These are phyloP conservation scores for Catalaphyllia jardinei DNA, from an alignment of 64 coral and sea anemone genomes.

Conservation along the genomic window DNA sequence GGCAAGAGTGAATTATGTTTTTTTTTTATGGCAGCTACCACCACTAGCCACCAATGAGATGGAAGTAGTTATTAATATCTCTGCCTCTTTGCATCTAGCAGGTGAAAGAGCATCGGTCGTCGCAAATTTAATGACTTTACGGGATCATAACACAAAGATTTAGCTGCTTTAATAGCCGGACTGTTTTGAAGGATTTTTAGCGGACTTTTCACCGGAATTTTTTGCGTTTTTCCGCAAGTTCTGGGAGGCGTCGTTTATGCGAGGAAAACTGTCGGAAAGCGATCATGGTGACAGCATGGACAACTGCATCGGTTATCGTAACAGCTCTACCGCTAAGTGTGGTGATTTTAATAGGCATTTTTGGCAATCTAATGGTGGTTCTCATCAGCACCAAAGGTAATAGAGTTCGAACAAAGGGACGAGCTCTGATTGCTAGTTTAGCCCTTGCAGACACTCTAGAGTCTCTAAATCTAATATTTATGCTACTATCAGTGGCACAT, in stretches of 20 bases:
- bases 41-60: neutral
- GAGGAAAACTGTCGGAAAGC: neutral
- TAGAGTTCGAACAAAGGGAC: slow-evolving; percentile 44
- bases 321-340: neutral
- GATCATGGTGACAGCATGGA: neutral
- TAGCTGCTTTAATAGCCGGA: neutral
- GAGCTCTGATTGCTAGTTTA: slow-evolving; percentile 56
- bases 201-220: too few relatives aligned
- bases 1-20: neutral
- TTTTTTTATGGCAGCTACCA: neutral
- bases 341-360: slow-evolving; percentile 58
- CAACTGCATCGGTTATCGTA: neutral
- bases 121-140: neutral
- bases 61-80: neutral
- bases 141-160: neutral
- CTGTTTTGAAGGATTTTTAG: neutral
- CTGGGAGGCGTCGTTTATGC: neutral
- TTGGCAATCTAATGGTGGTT: slow-evolving; percentile 66
- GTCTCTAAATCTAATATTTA: slow-evolving; percentile 69
- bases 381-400: slow-evolving; percentile 29
- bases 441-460: slow-evolving; percentile 68
- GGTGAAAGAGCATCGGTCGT: neutral
- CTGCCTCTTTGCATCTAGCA: neutral
- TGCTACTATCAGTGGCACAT: slow-evolving; percentile 40
- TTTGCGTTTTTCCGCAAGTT: too few relatives aligned